These are phyloP conservation scores for Branchipolynoe longqiensis DNA, from an alignment of 2,888 invertebrate genomes.

Conservation along the genomic window DNA sequence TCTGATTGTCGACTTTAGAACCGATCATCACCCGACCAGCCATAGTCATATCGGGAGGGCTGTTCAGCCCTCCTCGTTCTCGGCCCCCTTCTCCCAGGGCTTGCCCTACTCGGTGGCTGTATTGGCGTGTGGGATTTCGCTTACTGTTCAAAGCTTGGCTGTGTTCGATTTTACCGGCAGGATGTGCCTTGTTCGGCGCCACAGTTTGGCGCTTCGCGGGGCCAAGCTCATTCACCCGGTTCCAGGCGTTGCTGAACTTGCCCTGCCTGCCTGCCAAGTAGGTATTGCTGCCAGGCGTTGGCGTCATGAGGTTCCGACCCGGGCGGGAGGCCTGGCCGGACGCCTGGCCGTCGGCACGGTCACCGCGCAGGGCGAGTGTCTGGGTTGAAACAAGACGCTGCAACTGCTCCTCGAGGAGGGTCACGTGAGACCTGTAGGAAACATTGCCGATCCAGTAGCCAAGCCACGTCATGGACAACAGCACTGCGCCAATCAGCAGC, in stretches of 20 bases:
- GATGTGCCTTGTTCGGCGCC: too few species aligned
- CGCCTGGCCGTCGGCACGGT: neutral
- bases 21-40: too few species aligned
- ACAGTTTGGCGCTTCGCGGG: too few species aligned
- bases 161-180: neutral
- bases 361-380: too few species aligned
- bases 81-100: too few species aligned
- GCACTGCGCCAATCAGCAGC: conserved; percentile 34
- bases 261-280: neutral
- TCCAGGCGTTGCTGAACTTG: neutral
- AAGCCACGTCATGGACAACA: conserved; percentile 51
- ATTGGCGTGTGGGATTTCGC: too few species aligned
- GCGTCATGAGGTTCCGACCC: neutral
- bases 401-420: neutral
- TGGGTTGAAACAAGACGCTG: neutral
- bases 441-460: conserved; percentile 59
- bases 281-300: neutral
- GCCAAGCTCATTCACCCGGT: neutral
- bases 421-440: neutral
- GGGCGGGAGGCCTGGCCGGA: neutral
- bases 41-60: too few species aligned
- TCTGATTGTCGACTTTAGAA: too few species aligned
- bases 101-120: too few species aligned
- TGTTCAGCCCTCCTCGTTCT: too few species aligned
- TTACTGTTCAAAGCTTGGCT: too few species aligned